These are phyloP conservation scores for Poeciliopsis paucimaculata DNA, from an alignment of 2,797 vertebrate species.

Conservation along the genomic window DNA sequence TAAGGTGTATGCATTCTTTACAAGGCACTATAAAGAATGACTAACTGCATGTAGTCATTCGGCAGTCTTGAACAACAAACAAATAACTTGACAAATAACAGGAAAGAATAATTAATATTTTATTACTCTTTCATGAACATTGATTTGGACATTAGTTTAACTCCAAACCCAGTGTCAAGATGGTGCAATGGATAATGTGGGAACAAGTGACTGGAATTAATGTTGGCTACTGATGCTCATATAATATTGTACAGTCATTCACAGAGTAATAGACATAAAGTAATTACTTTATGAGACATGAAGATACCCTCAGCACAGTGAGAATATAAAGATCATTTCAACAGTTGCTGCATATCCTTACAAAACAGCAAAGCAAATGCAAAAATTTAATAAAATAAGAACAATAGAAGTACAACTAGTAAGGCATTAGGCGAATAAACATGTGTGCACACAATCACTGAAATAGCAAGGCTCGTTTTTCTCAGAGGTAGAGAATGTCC, in stretches of 20 bases:
- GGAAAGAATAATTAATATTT: conserved; percentile 50
- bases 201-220: conserved; percentile 33
- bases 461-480: conserved; percentile 68
- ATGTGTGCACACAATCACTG: conserved; percentile 59
- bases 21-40: not conserved
- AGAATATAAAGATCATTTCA: conserved; percentile 37
- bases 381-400: conserved; percentile 46
- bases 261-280: conserved; percentile 53
- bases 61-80: not conserved
- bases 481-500: conserved; percentile 82
- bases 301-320: conserved; percentile 23
- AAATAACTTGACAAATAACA: conserved; percentile 21
- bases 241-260: conserved; percentile 52
- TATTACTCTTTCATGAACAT: conserved; percentile 64
- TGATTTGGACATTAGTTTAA: conserved; percentile 37
- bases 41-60: not conserved
- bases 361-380: conserved; percentile 47
- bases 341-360: conserved; percentile 36
- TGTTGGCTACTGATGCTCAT: conserved; percentile 53
- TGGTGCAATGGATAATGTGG: conserved; percentile 34
- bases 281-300: conserved; percentile 21
- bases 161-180: conserved; percentile 31
- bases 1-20: not conserved
- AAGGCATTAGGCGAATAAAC: conserved; percentile 81
- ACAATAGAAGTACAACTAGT: conserved; percentile 55